A percentile compares a stretch with the other conserved stretches of the same genome.
Evolutionary conservation across 35 echinoderm and acorn worm species (phyloP).

Genomic region (Apostichopus parvimensis): DNA sequence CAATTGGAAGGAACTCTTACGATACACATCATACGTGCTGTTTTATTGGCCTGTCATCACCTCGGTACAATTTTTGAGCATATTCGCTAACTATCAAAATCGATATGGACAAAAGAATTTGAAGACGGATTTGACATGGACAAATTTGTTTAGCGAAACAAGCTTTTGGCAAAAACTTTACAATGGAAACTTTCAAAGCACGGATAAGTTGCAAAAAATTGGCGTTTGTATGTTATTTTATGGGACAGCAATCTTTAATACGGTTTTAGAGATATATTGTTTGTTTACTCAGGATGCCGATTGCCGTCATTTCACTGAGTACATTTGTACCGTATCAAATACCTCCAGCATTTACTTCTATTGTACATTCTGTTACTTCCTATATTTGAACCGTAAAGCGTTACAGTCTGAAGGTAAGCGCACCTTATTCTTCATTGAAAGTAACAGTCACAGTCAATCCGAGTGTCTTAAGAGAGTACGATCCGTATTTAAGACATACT

Average conservation of each 20-base stretch:
- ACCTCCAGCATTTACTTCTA: neutral
- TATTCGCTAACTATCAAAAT: neutral
- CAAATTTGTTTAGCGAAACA: neutral
- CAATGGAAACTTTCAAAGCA: neutral
- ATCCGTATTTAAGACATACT: neutral
- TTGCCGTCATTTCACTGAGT: neutral
- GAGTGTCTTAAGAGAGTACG: neutral
- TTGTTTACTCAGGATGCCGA: neutral
- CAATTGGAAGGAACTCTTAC: neutral
- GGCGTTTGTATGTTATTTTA: neutral
- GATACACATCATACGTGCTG: neutral
- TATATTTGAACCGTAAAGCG: neutral
- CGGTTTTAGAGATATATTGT: neutral
- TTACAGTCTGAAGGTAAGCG: neutral
- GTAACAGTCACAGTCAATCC: neutral
- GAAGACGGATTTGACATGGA: neutral
- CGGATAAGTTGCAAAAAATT: neutral
- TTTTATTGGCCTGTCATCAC: slow-evolving; percentile 30
- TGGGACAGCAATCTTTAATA: neutral
- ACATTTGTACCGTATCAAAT: slow-evolving; percentile 11
- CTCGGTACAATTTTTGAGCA: neutral
- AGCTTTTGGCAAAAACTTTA: neutral
- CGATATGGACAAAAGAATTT: neutral
- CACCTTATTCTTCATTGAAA: neutral
- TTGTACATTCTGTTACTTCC: neutral